A percentile compares a stretch with the other conserved stretches of the same genome.
Conservation (phyloP, 2,888 invertebrate genomes). For the Zhuqinia jingwanae region DNA sequence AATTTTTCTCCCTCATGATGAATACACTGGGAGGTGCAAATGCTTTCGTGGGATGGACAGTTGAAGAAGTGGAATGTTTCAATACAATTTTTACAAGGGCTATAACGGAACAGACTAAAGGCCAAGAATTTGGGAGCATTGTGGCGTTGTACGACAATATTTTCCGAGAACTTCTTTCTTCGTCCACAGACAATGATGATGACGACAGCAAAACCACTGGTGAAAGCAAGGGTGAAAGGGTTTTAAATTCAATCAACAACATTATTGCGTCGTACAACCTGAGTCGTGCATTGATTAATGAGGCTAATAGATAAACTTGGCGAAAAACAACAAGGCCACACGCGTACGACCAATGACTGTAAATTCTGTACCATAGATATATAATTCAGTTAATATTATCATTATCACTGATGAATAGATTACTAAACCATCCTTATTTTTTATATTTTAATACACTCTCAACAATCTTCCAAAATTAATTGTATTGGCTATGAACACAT, state of each 20-base stretch:
- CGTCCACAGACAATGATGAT: background rate
- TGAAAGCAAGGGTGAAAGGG: no score
- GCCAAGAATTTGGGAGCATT: background rate
- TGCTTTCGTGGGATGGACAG: background rate
- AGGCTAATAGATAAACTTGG: no score
- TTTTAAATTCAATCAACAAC: background rate
- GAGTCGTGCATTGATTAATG: background rate
- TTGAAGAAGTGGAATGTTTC: background rate
- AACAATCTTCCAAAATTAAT: no score
- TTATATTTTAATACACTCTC: no score
- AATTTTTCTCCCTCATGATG: background rate
- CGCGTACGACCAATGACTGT: no score
- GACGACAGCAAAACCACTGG: background rate
- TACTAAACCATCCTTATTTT: no score
- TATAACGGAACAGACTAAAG: background rate
- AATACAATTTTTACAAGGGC: background rate
- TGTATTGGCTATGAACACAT: no score
- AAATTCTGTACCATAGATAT: no score
- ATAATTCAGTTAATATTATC: no score
- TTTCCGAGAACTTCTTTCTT: background rate
- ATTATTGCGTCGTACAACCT: background rate
- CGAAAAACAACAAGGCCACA: no score
- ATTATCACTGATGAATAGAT: no score
- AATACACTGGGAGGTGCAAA: background rate
- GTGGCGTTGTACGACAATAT: background rate